Percentiles rank a stretch among this genome's conserved stretches.
These are phyloP conservation scores for Neosilurus mollespiculum DNA, from an alignment of 2,797 vertebrate genomes.

Conservation along the genomic window DNA sequence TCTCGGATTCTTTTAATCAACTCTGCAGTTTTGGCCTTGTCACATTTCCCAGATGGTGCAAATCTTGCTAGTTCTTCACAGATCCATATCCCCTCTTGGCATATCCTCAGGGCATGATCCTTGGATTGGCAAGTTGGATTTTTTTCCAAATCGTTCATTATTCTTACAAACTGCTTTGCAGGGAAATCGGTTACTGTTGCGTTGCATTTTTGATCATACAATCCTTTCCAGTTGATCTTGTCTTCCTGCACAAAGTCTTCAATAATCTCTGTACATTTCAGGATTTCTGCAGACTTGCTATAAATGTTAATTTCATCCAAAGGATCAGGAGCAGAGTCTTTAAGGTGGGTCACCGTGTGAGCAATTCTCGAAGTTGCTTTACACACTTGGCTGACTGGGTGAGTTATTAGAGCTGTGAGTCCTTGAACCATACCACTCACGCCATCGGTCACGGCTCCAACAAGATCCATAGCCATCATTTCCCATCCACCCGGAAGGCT, in stretches of 20 bases:
- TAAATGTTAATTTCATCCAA: slow-evolving; percentile 6
- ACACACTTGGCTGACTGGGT: background rate
- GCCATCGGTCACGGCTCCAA: slow-evolving; percentile 6
- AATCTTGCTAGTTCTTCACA: slow-evolving; percentile 13
- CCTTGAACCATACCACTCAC: background rate
- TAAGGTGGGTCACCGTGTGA: background rate
- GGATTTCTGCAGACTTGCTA: slow-evolving; percentile 27
- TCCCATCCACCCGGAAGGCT: slow-evolving; percentile 30
- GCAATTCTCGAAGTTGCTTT: slow-evolving; percentile 17
- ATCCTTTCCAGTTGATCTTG: slow-evolving; percentile 2
- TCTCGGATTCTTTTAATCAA: slow-evolving; percentile 14
- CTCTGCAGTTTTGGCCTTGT: background rate
- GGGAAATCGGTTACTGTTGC: background rate
- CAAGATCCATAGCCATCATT: slow-evolving; percentile 40
- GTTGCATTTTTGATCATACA: slow-evolving; percentile 34
- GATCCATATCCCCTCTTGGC: slow-evolving; percentile 12
- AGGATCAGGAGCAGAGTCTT: background rate
- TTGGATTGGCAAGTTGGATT: background rate
- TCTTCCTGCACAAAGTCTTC: background rate
- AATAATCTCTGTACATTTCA: background rate
- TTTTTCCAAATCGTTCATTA: background rate
- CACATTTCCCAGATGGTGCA: slow-evolving; percentile 35
- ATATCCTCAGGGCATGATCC: slow-evolving; percentile 3
- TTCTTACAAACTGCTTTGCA: background rate
- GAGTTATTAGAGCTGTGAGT: background rate